phyloP scores from a whole-genome alignment of 2,888 invertebrate species.

The Lottia gigantea region DNA sequence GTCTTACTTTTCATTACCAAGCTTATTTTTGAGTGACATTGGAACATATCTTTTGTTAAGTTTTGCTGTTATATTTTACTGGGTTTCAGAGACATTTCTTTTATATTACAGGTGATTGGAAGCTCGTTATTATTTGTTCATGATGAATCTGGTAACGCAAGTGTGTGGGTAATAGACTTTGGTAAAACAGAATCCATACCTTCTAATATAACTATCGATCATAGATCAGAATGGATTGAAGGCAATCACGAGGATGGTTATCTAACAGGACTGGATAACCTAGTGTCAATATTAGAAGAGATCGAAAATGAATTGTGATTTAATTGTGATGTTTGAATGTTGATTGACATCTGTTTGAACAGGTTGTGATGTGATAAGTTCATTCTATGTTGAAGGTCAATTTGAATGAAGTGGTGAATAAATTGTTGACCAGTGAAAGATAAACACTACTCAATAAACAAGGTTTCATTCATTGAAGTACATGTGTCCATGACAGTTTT shows the following conservation, averaged over 20 bases:
- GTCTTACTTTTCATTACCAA: too few species aligned
- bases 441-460: too few species aligned
- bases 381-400: too few species aligned
- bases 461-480: too few species aligned
- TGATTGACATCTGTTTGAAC: too few species aligned
- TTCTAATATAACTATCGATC: slow-evolving; percentile 80
- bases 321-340: too few species aligned
- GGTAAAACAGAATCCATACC: slow-evolving; percentile 65
- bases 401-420: too few species aligned
- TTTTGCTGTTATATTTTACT: not conserved
- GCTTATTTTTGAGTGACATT: too few species aligned
- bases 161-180: slow-evolving; percentile 68
- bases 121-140: slow-evolving; percentile 68
- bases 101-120: slow-evolving; percentile 62
- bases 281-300: slow-evolving; percentile 81
- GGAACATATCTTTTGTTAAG: too few species aligned
- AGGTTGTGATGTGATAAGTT: too few species aligned
- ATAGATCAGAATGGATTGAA: slow-evolving; percentile 85
- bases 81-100: not conserved
- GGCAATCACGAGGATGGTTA: slow-evolving; percentile 98
- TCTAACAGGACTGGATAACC: slow-evolving; percentile 88
- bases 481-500: too few species aligned
- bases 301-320: slow-evolving; percentile 24
- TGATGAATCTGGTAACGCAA: slow-evolving; percentile 56
- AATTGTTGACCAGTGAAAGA: too few species aligned